Base-by-base conservation (phyloP, 2,888 invertebrate species). In the Drosophila antonietae region DNA sequence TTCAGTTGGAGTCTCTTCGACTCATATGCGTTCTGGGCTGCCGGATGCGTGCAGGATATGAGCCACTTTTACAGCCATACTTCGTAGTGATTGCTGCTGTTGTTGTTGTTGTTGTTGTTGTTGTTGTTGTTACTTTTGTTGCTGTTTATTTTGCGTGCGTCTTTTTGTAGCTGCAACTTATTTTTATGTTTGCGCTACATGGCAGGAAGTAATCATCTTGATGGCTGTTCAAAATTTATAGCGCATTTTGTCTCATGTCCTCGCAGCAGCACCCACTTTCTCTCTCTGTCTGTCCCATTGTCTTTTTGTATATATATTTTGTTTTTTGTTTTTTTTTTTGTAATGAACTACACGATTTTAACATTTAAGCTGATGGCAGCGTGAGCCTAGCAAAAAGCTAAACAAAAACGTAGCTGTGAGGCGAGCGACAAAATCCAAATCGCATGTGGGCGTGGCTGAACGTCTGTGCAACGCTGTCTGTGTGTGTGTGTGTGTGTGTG, bases 171-270 rank as follows among this genome's bases (percentile, higher is more conserved):
- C 70, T 84, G 82, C 80, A 84, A 80, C 88, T 83, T 87, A 84
- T 85, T 88, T 88, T 88, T 86, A 86, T 85, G 88, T 80, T 80
- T 80, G 73, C 79, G 69, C 76, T 76, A 79, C 84, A 82, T 87
- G 86, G 82, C 87, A 87, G 87, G 87, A 88, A 88, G 89, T 87
- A 87, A 87, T 87, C 89, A 87, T 84, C 87, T 81, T 87, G 87
- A 87, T 88, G 89, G 88, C 87, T 86, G 76, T 88, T 84, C 67
- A 74, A 88, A 87, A 87, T 87, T 86, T 87, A 87, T 87, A 79
- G 88, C 83, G 75, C 62, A 80, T 83, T 74, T 73, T 67, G 69
- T 74, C 75, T 64, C 20, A 15, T 56, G 46, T 37, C n/a, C 62
- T 57, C 20, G 9, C 31, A 55, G 28, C 44, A 44, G 44, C 52